Base-by-base conservation (phyloP, 2,113 vertebrate species). In the Hydrochoerus hydrochaeris region DNA sequence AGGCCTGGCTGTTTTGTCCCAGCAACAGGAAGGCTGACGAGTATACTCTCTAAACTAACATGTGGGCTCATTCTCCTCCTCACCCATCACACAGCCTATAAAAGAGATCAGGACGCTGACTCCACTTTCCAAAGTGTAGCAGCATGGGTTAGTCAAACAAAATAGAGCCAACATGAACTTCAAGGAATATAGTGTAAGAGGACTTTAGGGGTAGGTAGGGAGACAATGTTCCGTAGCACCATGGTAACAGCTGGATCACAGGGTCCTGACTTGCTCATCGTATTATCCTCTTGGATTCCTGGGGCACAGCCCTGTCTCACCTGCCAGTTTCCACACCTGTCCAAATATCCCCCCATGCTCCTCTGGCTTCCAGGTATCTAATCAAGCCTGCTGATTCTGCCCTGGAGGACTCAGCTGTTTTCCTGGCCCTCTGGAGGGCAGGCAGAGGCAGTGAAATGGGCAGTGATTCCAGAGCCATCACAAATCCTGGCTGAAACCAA, bases 401-500 rank as follows among this genome's bases (percentile, higher is more conserved):
- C 78, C 65, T 3, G 35, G 57, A 38, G 85, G 89, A 71, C 63
- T 11, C 7, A 0, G 52, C 78, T 19, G 71, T 91, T 46, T 89
- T 93, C 91, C 84, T 46, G 17, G 49, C 5, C 35, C 97, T 88
- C 54, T 1, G 88, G 85, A 95, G 96, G 75, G 87, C 96, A 78
- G 49, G 88, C 17, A 2, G 65, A 58, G 71, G 95, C 90, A 16
- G 85, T 12, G 19, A 63, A 85, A 60, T 0, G n/a, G 94, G 94
- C 83, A 92, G 87, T 46, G 63, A 82, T 57, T 96, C 41, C 85
- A 16, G 80, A 90, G 91, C 85, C 73, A 1, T 83, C 97, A 97
- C 90, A 12, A 69, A 77, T 93, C 86, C 93, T 92, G 85, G 93
- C 97, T 97, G 95, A 98, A 98, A 97, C 85, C 35, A 96, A 98